These are phyloP conservation scores for Tetranychus truncatus DNA, from an alignment of 2,888 invertebrate species.

Conservation along the genomic window DNA sequence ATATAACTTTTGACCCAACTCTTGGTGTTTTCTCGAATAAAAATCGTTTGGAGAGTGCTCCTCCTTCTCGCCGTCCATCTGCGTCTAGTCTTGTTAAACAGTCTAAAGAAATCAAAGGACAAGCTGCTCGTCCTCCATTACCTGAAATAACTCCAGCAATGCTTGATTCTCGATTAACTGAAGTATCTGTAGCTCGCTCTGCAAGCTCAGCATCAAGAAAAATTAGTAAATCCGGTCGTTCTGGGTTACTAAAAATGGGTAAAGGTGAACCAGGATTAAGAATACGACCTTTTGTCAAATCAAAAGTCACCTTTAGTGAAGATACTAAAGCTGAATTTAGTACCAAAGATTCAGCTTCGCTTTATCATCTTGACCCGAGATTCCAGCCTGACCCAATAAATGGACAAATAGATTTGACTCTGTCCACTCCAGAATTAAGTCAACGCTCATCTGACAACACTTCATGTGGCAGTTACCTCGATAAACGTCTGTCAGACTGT, in stretches of 20 bases:
- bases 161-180: background rate
- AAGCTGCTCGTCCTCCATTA: background rate
- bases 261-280: constrained; percentile 13
- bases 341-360: background rate
- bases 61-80: background rate
- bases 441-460: background rate
- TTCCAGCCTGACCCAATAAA: background rate
- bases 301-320: constrained; percentile 19
- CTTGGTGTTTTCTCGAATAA: background rate
- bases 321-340: constrained; percentile 15
- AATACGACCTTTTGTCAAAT: constrained; percentile 19
- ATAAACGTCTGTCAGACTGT: background rate
- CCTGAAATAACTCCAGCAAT: background rate
- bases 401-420: background rate
- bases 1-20: background rate
- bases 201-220: constrained; percentile 2
- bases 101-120: background rate
- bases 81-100: background rate
- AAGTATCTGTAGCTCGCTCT: background rate
- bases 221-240: background rate
- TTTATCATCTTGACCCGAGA: background rate
- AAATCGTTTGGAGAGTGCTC: background rate
- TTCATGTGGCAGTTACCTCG: background rate
- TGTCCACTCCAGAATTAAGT: constrained; percentile 5
- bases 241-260: constrained; percentile 10